Percentiles rank a stretch among this genome's conserved stretches.
These are phyloP conservation scores for Nephrotoma flavescens DNA, from an alignment of 2,888 invertebrate genomes.

Conservation along the genomic window DNA sequence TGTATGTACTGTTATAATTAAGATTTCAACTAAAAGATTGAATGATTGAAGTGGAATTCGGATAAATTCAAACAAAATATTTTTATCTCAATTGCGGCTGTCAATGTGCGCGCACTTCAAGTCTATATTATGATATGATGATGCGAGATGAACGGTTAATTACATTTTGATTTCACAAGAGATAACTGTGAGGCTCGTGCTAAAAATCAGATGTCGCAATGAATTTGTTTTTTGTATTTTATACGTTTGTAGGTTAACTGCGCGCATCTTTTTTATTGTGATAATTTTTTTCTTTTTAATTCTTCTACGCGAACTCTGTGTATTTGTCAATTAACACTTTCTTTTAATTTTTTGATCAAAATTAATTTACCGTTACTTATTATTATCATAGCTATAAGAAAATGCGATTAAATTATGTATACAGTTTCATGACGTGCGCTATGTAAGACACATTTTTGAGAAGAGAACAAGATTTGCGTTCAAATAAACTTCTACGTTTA, in stretches of 20 bases:
- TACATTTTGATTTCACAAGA: not conserved
- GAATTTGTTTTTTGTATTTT: not conserved
- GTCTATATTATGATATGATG: not conserved
- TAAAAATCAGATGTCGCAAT: not conserved
- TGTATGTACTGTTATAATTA: not conserved
- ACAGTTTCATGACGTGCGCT: not conserved
- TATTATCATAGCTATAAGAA: not conserved
- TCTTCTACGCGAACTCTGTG: not conserved
- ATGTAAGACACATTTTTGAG: not conserved
- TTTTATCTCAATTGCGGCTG: not conserved
- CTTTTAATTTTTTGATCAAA: not conserved
- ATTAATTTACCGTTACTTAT: not conserved
- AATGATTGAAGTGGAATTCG: not conserved
- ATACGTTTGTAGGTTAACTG: not conserved
- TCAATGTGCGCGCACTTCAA: not conserved
- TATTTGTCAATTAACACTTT: not conserved
- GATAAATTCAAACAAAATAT: not conserved
- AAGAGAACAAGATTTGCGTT: not conserved
- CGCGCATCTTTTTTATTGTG: not conserved
- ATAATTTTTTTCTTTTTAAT: not conserved
- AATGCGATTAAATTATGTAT: not conserved
- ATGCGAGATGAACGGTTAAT: not conserved
- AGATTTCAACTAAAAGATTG: not conserved
- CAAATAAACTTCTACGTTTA: too few species aligned
- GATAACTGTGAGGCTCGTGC: not conserved